A percentile compares a stretch with the other conserved stretches of the same genome.
Evolutionary conservation across 2,113 vertebrate species (phyloP).

Genomic region (Thymallus thymallus): DNA sequence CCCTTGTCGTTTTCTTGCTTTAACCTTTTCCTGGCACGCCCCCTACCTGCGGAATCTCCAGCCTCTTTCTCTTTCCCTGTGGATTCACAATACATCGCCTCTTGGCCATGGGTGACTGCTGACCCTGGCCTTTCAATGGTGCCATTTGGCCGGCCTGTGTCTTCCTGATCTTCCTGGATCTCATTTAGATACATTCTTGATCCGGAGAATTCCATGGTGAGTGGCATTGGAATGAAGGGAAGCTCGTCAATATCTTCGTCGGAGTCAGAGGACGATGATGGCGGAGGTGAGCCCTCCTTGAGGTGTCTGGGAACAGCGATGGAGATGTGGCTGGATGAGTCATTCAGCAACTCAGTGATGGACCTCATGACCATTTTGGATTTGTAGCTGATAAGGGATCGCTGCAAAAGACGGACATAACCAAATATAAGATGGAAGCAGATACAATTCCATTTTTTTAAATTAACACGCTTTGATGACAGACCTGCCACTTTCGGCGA

Average conservation of each 20-base stretch:
- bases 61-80: conserved; percentile 48
- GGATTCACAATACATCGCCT: conserved; percentile 73
- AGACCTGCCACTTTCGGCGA: conserved; percentile 94
- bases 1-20: conserved; percentile 65
- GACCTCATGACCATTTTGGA: conserved; percentile 96
- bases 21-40: conserved; percentile 55
- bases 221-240: conserved; percentile 91
- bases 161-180: conserved; percentile 84
- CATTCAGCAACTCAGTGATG: conserved; percentile 88
- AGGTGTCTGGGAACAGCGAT: conserved; percentile 87
- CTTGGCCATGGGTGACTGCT: conserved; percentile 28
- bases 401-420: conserved; percentile 66
- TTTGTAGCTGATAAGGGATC: conserved; percentile 95
- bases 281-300: conserved; percentile 79
- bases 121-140: conserved; percentile 38
- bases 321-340: conserved; percentile 87
- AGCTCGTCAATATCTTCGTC: conserved; percentile 83
- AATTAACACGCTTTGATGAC: neutral
- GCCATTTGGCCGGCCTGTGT: conserved; percentile 61
- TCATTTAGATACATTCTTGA: conserved; percentile 90
- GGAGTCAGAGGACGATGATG: conserved; percentile 86
- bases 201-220: conserved; percentile 89
- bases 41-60: conserved; percentile 56
- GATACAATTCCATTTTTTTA: too few relatives aligned
- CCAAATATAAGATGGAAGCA: too few relatives aligned